These are phyloP conservation scores for Scopus umbretta DNA, from an alignment of 2,113 vertebrate genomes.

Conservation along the genomic window DNA sequence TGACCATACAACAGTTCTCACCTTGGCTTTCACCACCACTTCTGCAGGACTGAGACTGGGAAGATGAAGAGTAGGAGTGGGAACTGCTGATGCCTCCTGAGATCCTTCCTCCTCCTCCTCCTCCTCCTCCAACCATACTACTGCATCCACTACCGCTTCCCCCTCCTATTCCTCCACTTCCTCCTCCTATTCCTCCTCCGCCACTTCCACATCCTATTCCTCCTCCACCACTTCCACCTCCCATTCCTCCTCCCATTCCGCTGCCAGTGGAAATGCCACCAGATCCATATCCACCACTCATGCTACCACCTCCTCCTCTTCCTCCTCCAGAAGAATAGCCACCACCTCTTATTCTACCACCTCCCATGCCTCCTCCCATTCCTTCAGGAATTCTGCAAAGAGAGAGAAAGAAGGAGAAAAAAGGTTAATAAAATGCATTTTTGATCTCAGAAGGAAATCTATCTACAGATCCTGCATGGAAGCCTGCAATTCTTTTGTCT, in stretches of 20 bases:
- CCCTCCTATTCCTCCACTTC: background rate
- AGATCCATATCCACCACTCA: background rate
- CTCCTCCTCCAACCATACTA: background rate
- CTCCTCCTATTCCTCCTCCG: too few relatives aligned
- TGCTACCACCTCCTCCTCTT: background rate
- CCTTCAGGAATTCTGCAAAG: conserved; percentile 51
- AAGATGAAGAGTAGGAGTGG: conserved; percentile 61
- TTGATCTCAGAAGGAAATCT: background rate
- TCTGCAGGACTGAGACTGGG: conserved; percentile 54
- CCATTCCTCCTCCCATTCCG: background rate
- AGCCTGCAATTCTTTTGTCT: background rate
- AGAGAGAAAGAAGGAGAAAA: background rate
- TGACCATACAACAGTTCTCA: background rate
- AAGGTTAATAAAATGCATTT: background rate
- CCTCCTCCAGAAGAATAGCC: conserved; percentile 1
- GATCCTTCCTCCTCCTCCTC: conserved; percentile 34
- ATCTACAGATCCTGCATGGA: background rate
- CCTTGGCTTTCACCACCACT: conserved; percentile 42
- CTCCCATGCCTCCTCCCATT: conserved; percentile 20
- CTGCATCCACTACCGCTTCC: background rate
- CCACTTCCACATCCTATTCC: too few relatives aligned
- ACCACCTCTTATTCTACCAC: conserved; percentile 25
- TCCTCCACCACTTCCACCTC: too few relatives aligned
- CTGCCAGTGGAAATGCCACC: background rate
- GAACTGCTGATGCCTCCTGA: conserved; percentile 44